phyloP scores from a whole-genome alignment of 2,888 invertebrate species.

The Philhelius pedissequus region DNA sequence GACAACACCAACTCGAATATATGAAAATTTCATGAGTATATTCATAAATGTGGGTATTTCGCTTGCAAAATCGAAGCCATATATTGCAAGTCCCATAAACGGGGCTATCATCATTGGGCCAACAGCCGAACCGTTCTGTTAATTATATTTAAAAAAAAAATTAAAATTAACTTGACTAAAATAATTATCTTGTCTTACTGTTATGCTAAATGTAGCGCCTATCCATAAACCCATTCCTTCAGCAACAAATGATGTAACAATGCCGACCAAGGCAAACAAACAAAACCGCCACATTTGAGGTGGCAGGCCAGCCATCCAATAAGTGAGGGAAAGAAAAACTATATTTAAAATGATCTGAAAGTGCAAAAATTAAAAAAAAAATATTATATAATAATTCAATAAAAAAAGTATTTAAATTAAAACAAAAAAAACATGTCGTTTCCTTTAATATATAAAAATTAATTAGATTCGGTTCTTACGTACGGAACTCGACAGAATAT shows the following conservation, averaged over 20 bases:
- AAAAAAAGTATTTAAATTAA: background rate
- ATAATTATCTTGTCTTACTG: slow-evolving; percentile 79
- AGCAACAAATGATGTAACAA: slow-evolving; percentile 85
- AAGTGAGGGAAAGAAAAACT: slow-evolving; percentile 82
- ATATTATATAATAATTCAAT: background rate
- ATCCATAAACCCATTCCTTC: slow-evolving; percentile 90
- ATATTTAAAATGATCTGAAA: slow-evolving; percentile 81
- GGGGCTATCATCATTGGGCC: slow-evolving; percentile 84
- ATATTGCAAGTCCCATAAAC: slow-evolving; percentile 84
- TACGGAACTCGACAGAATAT: no score
- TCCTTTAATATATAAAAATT: no score
- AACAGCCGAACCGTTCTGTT: slow-evolving; percentile 85
- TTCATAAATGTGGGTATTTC: slow-evolving; percentile 83
- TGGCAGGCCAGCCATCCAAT: slow-evolving; percentile 86
- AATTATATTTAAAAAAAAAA: slow-evolving; percentile 63
- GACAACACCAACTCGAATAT: slow-evolving; percentile 84
- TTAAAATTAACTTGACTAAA: background rate
- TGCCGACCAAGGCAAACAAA: slow-evolving; percentile 84
- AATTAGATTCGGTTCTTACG: no score
- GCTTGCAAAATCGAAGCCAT: slow-evolving; percentile 85
- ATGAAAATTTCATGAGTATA: slow-evolving; percentile 83
- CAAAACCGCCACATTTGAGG: slow-evolving; percentile 83
- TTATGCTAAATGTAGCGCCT: slow-evolving; percentile 84
- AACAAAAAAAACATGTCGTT: no score
- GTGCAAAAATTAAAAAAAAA: background rate